Base-by-base conservation (phyloP, 2,113 vertebrate genomes). In the Ovibos moschatus region DNA sequence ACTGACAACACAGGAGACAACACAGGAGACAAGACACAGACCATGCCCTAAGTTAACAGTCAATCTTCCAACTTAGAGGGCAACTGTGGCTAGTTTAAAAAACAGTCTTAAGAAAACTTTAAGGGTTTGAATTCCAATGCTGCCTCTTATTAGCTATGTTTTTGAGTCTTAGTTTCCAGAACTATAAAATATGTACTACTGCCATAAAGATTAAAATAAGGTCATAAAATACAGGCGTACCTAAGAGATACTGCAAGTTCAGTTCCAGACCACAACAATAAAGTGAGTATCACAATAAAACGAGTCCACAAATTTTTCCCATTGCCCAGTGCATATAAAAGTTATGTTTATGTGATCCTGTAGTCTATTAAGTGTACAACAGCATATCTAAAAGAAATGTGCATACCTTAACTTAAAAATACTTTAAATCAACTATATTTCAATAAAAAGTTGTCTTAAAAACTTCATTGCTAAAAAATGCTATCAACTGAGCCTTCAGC, bases 151-250 rank as follows among this genome's bases (percentile, higher is more conserved):
- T 71, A 94, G 17, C 51, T 83, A 60, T 58, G 51, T 97, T 60
- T 95, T 76, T 45, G 7, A 55, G 23, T 92, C 94, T 96, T 85
- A 88, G 64, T 94, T 92, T 98, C 10, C 43, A 95, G 27, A 90
- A 92, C 50, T 87, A 33, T 83, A 71, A 90, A 94, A 62, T 11
- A 79, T 28, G 2, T 58, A 89, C 36, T 89, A 87, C 14, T 89
- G 21, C 15, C 55, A 89, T 62, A 40, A 62, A 81, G 30, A 82
- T 95, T 92, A 93, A 93, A 96, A 71, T 47, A 91, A 94, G 76
- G 90, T 91, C 33, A 89, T 88, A 78, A 96, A 83, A 96, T 60
- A 82, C 79, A 51, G 79, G 79, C 79, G 23, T n/a, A 82, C 79
- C 79, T 82, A 50, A 82, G 30, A 82, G 30, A 82, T n/a, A 82